Evolutionary conservation across 2,888 invertebrate species (phyloP), one percentile per base, ranked within the genome.

Genomic region (Platerodrilus igneus): DNA sequence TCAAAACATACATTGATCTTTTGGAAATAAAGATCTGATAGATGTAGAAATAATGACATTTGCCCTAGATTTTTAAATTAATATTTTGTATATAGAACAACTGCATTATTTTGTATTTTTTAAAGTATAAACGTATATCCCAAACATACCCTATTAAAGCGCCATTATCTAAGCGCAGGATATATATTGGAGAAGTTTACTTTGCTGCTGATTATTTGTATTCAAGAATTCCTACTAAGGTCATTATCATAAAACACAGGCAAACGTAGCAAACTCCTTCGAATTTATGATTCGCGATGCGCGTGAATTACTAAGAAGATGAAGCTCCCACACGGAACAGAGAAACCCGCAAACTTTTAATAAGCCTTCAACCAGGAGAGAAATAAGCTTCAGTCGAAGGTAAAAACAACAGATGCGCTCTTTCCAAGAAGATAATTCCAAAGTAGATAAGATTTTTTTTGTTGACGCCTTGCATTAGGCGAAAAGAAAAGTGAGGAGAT

Each of bases 151-250:
- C n/a, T n/a, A n/a, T n/a, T n/a, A n/a, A n/a, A n/a, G n/a, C n/a
- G n/a, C n/a, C n/a, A n/a, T n/a, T n/a, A n/a, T n/a, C n/a, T n/a
- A n/a, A n/a, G n/a, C n/a, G n/a, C n/a, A n/a, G n/a, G n/a, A n/a
- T n/a, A n/a, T n/a, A n/a, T n/a, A n/a, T n/a, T n/a, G n/a, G n/a
- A n/a, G n/a, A n/a, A n/a, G n/a, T n/a, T n/a, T n/a, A n/a, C n/a
- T n/a, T n/a, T n/a, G n/a, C n/a, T n/a, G n/a, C 39, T 48, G 43
- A 45, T 50, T 50, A 50, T 45, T 50, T 45, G 18, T 45, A 40
- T 44, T 44, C 42, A 44, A 31, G 37, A 46, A 46, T 50, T 48
- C 42, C 48, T 48, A 46, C 46, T 46, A 37, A 46, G 37, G n/a
- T n/a, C 40, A 46, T 48, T 40, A 42, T 46, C 44, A 40, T 44